Base-by-base conservation (phyloP, 2,888 invertebrate genomes). In the Poecilus cupreus region DNA sequence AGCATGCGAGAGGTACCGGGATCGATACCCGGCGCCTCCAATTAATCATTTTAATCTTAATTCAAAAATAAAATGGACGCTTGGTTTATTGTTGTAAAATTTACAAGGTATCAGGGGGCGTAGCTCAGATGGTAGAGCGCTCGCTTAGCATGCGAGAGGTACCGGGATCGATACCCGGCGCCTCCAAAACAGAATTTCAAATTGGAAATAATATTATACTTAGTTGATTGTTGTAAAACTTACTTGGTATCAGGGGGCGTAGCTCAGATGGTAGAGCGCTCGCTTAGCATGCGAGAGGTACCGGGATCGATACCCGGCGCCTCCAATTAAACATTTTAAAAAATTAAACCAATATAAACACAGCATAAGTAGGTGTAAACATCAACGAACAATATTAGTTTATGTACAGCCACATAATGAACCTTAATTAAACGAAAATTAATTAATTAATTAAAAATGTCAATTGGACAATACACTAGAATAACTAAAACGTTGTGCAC, bases 1-100 rank as follows among this genome's bases (percentile, higher is more conserved):
- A 90, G 90, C 90, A 90, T 90, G 90, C 89, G 90, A 90, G 90
- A 91, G 90, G 90, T 90, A 90, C 90, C 89, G 90, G 90, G 91
- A 90, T 91, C 91, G 90, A 91, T 90, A 84, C 88, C 88, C 88
- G 88, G 88, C 88, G 88, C 88, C 88, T 88, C 88, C 88, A 88
- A 83, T 26, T 26, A 3, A 26, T 5, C 26, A 26, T 26, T 26
- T 39, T 39, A 39, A n/a, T n/a, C 32, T 4, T 32, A 39, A 39
- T 39, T 11, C 10, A 8, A 39, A n/a, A 11, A 3, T 39, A 39
- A 39, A 39, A 39, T 26, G 26, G 5, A 26, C 5, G 26, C 2
- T 26, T 26, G 26, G 39, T 32, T 5, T 4, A 32, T 5, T 5
- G 32, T 39, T 11, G 39, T 2, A 8, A 8, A 3, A 39, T 5